Base-by-base conservation (phyloP, 2,797 vertebrate genomes). In the Hypotaenidia okinawae region DNA sequence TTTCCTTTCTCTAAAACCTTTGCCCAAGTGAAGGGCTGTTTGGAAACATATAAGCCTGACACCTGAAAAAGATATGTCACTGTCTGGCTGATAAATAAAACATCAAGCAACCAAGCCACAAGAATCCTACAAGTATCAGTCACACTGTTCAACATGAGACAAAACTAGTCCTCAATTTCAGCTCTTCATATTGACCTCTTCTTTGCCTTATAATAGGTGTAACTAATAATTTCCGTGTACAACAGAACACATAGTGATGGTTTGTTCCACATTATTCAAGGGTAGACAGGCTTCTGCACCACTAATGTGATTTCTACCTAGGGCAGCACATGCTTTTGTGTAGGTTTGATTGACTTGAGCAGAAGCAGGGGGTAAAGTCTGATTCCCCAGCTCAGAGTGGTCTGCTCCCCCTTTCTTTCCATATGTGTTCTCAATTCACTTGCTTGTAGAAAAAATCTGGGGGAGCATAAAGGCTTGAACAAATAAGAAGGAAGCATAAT, bases 1-100 rank as follows among this genome's bases (percentile, higher is more conserved):
- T 91, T 51, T 80, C 74, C 52, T 69, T 68, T 23, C 69, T 43
- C 87, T 76, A 74, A 84, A 78, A 16, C 10, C 39, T 62, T 30
- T 43, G 24, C 43, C 82, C 94, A 3, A 9, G 39, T 3, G 14
- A 86, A 78, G 77, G n/a, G 43, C 45, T 76, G 41, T 43, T 62
- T 37, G 0, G 1, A 23, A 62, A 80, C 17, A 4, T 32, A 37
- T 1, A 11, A 77, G 24, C 68, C 28, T 45, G 66, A 67, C 27
- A 25, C 14, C n/a, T 55, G n/a, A 58, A 66, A 51, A 82, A 45
- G 28, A 69, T 2, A 5, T 0, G 0, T 28, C 18, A 16, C 30
- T 76, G 11, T 32, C 52, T 70, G 72, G 47, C 39, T 17, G 18
- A 27, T 8, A 41, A 55, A 64, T 0, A 69, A 28, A 77, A 62